phyloP scores from a whole-genome alignment of 2,888 invertebrate species.

The Gortyna flavago region DNA sequence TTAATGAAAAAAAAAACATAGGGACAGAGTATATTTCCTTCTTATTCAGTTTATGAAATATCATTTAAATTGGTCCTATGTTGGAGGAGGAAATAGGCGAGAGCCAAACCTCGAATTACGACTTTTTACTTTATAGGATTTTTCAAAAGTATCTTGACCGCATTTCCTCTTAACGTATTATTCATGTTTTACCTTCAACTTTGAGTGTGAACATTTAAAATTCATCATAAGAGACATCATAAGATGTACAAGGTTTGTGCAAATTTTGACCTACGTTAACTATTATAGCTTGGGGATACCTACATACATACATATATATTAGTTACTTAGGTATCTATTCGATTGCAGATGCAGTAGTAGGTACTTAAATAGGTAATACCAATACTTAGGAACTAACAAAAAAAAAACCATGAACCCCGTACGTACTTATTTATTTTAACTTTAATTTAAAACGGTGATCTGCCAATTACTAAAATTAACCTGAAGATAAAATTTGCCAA shows the following conservation, averaged over 20 bases:
- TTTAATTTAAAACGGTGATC: not conserved
- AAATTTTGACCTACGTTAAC: slow-evolving; percentile 30
- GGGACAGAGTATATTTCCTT: no score
- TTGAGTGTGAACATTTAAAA: slow-evolving; percentile 34
- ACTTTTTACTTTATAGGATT: no score
- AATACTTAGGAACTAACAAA: not conserved
- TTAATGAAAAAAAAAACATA: no score
- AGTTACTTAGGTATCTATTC: no score
- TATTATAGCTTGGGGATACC: slow-evolving; percentile 4
- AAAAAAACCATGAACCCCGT: not conserved
- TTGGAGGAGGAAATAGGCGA: no score
- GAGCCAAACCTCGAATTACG: no score
- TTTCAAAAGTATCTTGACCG: no score
- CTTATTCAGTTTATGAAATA: no score
- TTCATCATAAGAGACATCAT: slow-evolving; percentile 27
- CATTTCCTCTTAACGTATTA: no score
- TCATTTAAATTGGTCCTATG: no score
- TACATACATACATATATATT: not conserved
- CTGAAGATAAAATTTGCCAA: not conserved
- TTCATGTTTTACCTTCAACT: slow-evolving; percentile 36
- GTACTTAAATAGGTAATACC: not conserved
- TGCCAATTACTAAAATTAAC: not conserved
- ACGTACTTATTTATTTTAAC: not conserved
- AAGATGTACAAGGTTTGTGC: slow-evolving; percentile 28
- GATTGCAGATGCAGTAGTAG: not conserved